Percentiles rank a stretch among this genome's conserved stretches.
phyloP scores from a whole-genome alignment of 1,140 invertebrate species.

The Zaprionus ghesquierei region DNA sequence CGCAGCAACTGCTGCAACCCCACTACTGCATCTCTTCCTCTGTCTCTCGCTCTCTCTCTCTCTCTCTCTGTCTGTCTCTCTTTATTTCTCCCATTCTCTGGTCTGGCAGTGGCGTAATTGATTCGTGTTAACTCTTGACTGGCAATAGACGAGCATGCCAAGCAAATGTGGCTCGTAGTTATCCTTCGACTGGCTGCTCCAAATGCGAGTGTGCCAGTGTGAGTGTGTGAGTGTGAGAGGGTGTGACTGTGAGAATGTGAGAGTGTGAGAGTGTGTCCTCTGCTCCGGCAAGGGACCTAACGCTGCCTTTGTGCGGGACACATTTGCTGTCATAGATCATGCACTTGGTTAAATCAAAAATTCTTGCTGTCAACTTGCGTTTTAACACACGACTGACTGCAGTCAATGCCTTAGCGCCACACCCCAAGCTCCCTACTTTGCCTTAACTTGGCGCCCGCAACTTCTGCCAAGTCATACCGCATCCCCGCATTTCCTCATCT shows the following conservation, averaged over 20 bases:
- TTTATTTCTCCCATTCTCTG: slow-evolving; percentile 34
- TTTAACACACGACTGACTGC: slow-evolving; percentile 63
- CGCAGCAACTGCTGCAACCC: slow-evolving; percentile 16
- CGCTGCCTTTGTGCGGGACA: slow-evolving; percentile 64
- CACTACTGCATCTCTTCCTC: slow-evolving; percentile 14
- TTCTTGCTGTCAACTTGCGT: slow-evolving; percentile 68
- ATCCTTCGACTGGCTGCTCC: slow-evolving; percentile 33
- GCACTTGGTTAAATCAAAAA: slow-evolving; percentile 80
- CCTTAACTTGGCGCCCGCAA: background rate
- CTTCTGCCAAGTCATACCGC: slow-evolving; percentile 27
- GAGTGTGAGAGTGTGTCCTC: slow-evolving; percentile 13
- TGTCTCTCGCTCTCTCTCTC: slow-evolving; percentile 11
- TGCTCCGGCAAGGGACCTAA: slow-evolving; percentile 13
- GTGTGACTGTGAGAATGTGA: slow-evolving; percentile 3
- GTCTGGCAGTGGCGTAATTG: slow-evolving; percentile 68
- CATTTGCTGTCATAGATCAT: slow-evolving; percentile 80
- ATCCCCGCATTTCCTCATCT: background rate
- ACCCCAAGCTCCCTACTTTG: background rate
- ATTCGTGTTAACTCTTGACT: slow-evolving; percentile 81
- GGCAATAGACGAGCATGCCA: slow-evolving; percentile 76
- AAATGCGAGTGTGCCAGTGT: background rate
- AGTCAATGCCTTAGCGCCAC: slow-evolving; percentile 46
- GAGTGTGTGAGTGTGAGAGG: background rate
- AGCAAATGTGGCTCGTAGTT: slow-evolving; percentile 68
- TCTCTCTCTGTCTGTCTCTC: slow-evolving; percentile 13